Evolutionary conservation across 2,113 vertebrate species (phyloP), one percentile per base, ranked within the genome.

Genomic region (Muntiacus muntjak): DNA sequence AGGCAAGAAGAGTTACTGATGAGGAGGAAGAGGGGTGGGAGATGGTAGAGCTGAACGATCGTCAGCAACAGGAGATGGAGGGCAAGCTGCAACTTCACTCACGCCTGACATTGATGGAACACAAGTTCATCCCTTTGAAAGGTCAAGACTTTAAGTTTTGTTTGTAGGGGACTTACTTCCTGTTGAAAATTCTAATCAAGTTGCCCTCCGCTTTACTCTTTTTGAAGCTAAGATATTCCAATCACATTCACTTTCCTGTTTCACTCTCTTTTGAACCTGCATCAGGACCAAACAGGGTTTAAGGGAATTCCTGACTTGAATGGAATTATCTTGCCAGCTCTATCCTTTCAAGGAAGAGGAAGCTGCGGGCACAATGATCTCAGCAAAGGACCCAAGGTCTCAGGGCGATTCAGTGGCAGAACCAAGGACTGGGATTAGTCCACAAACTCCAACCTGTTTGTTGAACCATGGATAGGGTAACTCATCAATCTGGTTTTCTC

Each of bases 41-140:
- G 64, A 12, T 36, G n/a, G n/a, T 6, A 12, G 5, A 71, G 9
- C n/a, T 36, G 64, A 71, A 71, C 1, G n/a, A 71, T 12, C 4
- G 1, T 71, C 64, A 71, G 64, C 17, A 36, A 36, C 19, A 36
- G 64, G 64, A 36, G 64, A 36, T 21, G 4, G 64, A 71, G n/a
- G 17, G 64, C n/a, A 21, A 71, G 4, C 17, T 36, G n/a, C 64
- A 71, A 23, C 64, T 71, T 71, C 9, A 36, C 4, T 36, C 64
- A 36, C 0, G 1, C n/a, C 17, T 71, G 64, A 36, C 9, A 36
- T 1, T 71, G n/a, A 36, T 71, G 19, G 5, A 54, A 17, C 16
- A 17, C 67, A 71, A 71, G n/a, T 71, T 71, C n/a, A 71, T n/a
- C 19, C 67, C 67, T 71, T 71, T 71, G 67, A 71, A 71, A 71